Base-by-base conservation (phyloP, 1,140 invertebrate species). In the Schlechtendalia chinensis region DNA sequence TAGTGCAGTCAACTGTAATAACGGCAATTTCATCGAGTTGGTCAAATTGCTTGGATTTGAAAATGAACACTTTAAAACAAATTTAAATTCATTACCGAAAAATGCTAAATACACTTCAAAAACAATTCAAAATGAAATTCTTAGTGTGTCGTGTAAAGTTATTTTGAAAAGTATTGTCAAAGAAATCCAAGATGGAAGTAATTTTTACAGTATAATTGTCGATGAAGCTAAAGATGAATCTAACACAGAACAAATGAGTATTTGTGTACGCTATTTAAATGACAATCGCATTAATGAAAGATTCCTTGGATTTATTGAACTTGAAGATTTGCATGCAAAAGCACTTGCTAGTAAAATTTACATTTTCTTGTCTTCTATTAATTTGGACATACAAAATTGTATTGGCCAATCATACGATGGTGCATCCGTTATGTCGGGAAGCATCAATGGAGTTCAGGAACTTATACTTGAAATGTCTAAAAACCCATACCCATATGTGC, bases 401-500 rank as follows among this genome's bases (percentile, higher is more conserved):
- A 54, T 82, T 81, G 39, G 50, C 29, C 81, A 82, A 79, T 81
- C 81, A 47, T 82, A 82, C 47, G 81, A 82, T 47, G 82, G 75
- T 16, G 82, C 82, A 39, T 65, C 61, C 56, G 81, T 81, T 56
- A 82, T 81, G 81, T 53, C 81, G 12, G 72, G 61, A 12, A 39
- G 32, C 14, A 32, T 82, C 8, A 74, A 82, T 59, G 69, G 47
- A 53, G 22, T 72, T 72, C 69, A 72, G 22, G 8, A 72, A 72
- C 39, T 19, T n/a, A 39, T 65, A 27, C 45, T 17, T 22, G 47
- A 72, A 56, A 72, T 27, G 53, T 24, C 22, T 27, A 24, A 72
- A 72, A 53, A 27, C 27, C 69, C 69, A 50, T 50, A 22, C 47
- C 56, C n/a, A 59, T 59, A 75, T n/a, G n/a, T n/a, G n/a, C n/a